Evolutionary conservation across 2,888 invertebrate species (phyloP), one percentile per base, ranked within the genome.

Genomic region (Pachydiplax longipennis): DNA sequence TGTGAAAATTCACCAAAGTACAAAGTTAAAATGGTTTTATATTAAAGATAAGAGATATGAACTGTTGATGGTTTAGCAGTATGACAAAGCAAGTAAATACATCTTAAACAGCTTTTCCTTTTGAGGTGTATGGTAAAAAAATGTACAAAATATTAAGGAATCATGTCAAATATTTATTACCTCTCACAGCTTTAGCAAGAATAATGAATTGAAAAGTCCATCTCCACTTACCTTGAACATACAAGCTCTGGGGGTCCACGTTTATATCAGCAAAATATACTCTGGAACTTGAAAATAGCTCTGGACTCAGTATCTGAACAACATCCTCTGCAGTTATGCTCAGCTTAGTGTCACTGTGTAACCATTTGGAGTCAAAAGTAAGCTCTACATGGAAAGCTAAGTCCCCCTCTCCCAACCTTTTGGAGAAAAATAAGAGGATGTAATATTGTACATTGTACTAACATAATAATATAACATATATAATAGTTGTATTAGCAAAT

Each of bases 171-270:
- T 65, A 4, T 65, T 65, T n/a, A n/a, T 6, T 8, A 5, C 2
- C 13, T n/a, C 65, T n/a, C 65, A 65, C 5, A 22, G 4, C 6
- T n/a, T 2, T 65, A 13, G 0, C 25, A 8, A 13, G 8, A n/a
- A 65, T n/a, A 22, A 4, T 22, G 25, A 8, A n/a, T 65, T 65
- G n/a, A 0, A 65, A 65, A 65, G 65, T 22, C 1, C 22, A n/a
- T n/a, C n/a, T 61, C 6, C 15, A 87, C 87, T 5, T 8, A 87
- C 87, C 87, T 87, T 87, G 87, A 18, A 87, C 87, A 61, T 87
- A 87, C 37, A 87, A 87, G 31, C 87, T 87, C n/a, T 87, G 35
- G 15, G 87, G 87, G 58, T 87, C 87, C 61, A 87, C 87, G 40
- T 58, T 87, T 35, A 87, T 87, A 37, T 61, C 53, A 13, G 87